phyloP scores from a whole-genome alignment of 2,797 vertebrate genomes.

The Sylvia borin region DNA sequence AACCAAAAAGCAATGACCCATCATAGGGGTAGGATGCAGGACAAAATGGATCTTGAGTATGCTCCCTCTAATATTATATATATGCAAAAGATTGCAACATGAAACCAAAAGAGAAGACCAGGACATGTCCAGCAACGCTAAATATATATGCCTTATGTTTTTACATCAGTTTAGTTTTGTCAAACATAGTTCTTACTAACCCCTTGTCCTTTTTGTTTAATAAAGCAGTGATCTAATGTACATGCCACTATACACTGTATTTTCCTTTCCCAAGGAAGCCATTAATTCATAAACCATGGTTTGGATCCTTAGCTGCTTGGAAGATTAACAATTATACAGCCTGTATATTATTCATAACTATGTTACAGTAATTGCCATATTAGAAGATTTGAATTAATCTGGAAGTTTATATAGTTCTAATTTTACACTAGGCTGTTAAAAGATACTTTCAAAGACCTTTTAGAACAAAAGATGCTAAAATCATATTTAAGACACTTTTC shows the following conservation, averaged over 20 bases:
- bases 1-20: background rate
- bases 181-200: background rate
- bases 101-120: background rate
- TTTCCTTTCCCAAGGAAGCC: background rate
- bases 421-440: background rate
- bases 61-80: background rate
- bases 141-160: background rate
- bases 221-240: background rate
- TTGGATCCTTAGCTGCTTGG: background rate
- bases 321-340: background rate
- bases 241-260: background rate
- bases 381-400: background rate
- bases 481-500: background rate
- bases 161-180: background rate
- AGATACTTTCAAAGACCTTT: background rate
- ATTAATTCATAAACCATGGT: background rate
- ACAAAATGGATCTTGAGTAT: background rate
- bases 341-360: background rate
- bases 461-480: background rate
- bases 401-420: background rate
- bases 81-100: background rate
- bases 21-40: background rate
- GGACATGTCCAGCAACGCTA: background rate
- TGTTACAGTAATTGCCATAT: background rate
- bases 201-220: background rate